phyloP scores from a whole-genome alignment of 2,113 vertebrate genomes.

The Colaptes auratus region DNA sequence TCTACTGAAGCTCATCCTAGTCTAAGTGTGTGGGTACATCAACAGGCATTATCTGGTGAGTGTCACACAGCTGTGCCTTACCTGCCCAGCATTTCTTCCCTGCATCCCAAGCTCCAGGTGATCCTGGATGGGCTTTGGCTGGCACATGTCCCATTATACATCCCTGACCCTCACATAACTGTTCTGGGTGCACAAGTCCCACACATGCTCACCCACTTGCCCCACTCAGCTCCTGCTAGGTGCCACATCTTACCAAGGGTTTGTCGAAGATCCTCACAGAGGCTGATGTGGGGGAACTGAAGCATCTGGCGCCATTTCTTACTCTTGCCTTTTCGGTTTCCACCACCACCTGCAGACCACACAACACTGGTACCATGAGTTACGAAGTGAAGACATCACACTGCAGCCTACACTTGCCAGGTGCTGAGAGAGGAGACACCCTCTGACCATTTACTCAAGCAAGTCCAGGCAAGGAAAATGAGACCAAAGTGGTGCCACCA shows the following conservation, averaged over 20 bases:
- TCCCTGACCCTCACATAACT: background rate
- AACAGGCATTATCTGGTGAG: background rate
- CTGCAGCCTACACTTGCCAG: background rate
- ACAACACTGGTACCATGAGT: background rate
- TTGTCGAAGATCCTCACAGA: constrained; percentile 93
- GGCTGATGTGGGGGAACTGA: constrained; percentile 96
- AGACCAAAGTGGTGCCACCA: fast-evolving
- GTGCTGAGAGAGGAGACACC: background rate
- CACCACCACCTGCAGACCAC: constrained; percentile 87
- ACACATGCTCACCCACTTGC: fast-evolving
- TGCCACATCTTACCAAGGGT: constrained; percentile 79
- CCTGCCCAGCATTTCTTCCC: background rate
- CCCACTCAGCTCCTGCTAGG: background rate
- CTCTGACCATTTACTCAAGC: background rate
- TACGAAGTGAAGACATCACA: background rate
- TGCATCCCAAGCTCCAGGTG: background rate
- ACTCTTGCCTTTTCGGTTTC: constrained; percentile 97
- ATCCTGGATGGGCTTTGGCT: background rate
- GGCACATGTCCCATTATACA: fast-evolving
- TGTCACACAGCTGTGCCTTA: background rate
- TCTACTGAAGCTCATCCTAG: background rate
- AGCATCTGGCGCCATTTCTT: constrained; percentile 99
- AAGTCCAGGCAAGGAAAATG: background rate
- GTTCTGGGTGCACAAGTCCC: background rate
- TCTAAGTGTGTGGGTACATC: background rate